Evolutionary conservation across 2,113 vertebrate species (phyloP), one percentile per base, ranked within the genome.

Genomic region (Tapirus terrestris): DNA sequence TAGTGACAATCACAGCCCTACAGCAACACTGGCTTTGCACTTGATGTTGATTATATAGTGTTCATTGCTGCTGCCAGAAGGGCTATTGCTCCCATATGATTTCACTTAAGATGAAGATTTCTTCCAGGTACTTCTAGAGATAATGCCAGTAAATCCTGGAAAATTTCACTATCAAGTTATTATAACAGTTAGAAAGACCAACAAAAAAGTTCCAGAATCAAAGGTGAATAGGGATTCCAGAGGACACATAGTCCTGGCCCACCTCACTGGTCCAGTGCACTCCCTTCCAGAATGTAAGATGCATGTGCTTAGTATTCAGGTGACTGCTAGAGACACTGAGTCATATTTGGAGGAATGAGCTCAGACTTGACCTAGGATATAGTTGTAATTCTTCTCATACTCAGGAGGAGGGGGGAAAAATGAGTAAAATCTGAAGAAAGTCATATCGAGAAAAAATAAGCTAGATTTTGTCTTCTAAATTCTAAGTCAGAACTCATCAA

Each of bases 161-260:
- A 96, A 97, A 97, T 84, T 93, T 93, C 0, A 91, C 72, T 20
- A 56, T 67, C 89, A 77, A 70, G 21, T 72, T 92, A 83, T 77
- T 84, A 36, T 63, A 89, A 89, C 63, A 95, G 73, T 36, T 73
- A 96, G 48, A 83, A 94, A 96, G 61, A 73, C 68, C 77, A 96
- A 89, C 70, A 90, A 70, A 97, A 82, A 90, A 12, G 45, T 83
- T 77, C 36, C 76, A 92, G 45, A 65, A 96, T 77, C 25, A 48
- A 84, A 97, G 89, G 86, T 33, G 31, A 93, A 94, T 0, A 0
- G 61, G 53, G 31, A 81, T 85, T 65, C 43, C 80, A 93, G 77
- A 95, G 45, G 86, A 94, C 5, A 9, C 31, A 56, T 0, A 8
- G 48, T 36, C 33, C 79, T 61, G 43, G 36, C 27, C 51, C 17